Evolutionary conservation across 2,888 invertebrate species (phyloP).

Genomic region (Lypha dubia): DNA sequence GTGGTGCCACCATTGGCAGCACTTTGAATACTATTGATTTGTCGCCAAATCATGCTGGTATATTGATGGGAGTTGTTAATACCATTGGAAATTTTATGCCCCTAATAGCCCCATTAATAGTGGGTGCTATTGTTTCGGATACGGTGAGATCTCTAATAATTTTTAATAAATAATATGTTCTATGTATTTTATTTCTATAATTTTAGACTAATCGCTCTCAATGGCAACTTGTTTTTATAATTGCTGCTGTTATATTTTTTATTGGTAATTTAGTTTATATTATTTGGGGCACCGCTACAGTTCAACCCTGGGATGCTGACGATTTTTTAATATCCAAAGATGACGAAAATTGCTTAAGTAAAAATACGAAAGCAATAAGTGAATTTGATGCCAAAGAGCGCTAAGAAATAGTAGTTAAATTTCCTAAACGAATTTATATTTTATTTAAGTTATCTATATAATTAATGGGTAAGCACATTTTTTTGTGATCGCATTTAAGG

Average conservation of each 20-base stretch:
- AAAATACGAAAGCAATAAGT: not conserved
- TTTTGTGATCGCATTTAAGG: too few species aligned
- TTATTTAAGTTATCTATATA: not conserved
- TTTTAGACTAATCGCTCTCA: conserved; percentile 84
- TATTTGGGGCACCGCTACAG: conserved; percentile 86
- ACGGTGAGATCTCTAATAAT: conserved; percentile 67
- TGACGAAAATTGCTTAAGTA: conserved; percentile 61
- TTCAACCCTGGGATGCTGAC: conserved; percentile 89
- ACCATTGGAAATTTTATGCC: conserved; percentile 85
- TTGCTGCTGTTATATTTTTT: conserved; percentile 87
- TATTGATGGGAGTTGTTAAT: conserved; percentile 87
- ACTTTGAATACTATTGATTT: conserved; percentile 86
- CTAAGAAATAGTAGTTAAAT: not conserved
- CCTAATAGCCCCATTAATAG: conserved; percentile 85
- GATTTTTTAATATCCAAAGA: conserved; percentile 80
- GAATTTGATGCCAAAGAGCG: not conserved
- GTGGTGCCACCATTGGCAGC: conserved; percentile 83
- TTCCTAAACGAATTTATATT: not conserved
- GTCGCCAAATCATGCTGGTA: conserved; percentile 87
- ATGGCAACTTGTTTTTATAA: conserved; percentile 91
- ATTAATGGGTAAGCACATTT: too few species aligned
- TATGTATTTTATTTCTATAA: not conserved
- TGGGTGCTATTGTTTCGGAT: conserved; percentile 84
- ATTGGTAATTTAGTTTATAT: conserved; percentile 88
- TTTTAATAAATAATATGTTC: too few species aligned